Evolutionary conservation across 1,140 invertebrate genomes (phyloP).

Genomic region (Solen grandis): DNA sequence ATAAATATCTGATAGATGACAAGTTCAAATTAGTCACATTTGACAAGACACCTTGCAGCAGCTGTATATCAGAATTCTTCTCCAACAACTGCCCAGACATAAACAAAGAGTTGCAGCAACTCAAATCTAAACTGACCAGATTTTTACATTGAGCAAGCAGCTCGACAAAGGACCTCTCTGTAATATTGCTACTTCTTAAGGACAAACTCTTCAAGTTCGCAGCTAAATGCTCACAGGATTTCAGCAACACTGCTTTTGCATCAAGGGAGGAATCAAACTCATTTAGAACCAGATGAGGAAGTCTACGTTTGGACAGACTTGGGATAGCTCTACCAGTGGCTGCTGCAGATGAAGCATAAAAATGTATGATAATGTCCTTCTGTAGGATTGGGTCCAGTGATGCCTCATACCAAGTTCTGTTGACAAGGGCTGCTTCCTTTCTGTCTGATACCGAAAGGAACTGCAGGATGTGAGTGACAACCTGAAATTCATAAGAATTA

Average conservation of each 20-base stretch:
- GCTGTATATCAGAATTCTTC: constrained; percentile 82
- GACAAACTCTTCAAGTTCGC: constrained; percentile 70
- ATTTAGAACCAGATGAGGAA: constrained; percentile 70
- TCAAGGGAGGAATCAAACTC: constrained; percentile 71
- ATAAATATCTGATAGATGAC: constrained; percentile 86
- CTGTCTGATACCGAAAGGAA: constrained; percentile 77
- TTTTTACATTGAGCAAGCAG: constrained; percentile 74
- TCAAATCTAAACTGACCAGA: constrained; percentile 84
- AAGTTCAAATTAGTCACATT: constrained; percentile 84
- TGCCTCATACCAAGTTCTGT: constrained; percentile 76
- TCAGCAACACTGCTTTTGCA: constrained; percentile 62
- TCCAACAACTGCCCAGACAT: constrained; percentile 87
- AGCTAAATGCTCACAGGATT: constrained; percentile 68
- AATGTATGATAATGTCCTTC: constrained; percentile 71
- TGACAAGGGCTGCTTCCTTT: constrained; percentile 76
- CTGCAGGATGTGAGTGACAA: constrained; percentile 75
- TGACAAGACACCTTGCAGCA: constrained; percentile 82
- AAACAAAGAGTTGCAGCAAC: constrained; percentile 86
- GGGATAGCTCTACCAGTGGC: constrained; percentile 29
- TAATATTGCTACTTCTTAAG: constrained; percentile 73
- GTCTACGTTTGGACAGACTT: constrained; percentile 54
- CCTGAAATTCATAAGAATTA: too few relatives aligned
- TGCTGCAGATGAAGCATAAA: constrained; percentile 54
- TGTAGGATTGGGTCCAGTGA: constrained; percentile 76
- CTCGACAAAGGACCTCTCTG: constrained; percentile 71